Evolutionary conservation across 2,113 vertebrate species (phyloP).

Genomic region (Plecturocebus donacophilus): DNA sequence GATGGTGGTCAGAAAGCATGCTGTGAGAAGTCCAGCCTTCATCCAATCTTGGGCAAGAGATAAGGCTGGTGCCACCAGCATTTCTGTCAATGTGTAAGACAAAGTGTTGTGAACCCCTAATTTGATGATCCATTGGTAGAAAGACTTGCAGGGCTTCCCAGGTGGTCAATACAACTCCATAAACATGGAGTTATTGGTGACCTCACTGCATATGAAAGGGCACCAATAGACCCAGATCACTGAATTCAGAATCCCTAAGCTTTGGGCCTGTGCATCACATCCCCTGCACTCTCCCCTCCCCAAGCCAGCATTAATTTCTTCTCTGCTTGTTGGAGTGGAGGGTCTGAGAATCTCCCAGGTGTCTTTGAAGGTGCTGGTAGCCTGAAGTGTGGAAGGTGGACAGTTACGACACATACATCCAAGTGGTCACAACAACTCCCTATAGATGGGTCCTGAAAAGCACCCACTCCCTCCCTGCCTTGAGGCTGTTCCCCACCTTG

Average conservation of each 20-base stretch:
- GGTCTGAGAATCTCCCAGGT: not conserved
- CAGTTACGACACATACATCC: not conserved
- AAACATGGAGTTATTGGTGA: not conserved
- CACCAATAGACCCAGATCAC: rapidly evolving
- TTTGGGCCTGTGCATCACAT: rapidly evolving
- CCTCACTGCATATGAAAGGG: not conserved
- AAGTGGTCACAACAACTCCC: rapidly evolving
- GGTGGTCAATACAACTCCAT: not conserved
- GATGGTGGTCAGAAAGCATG: rapidly evolving
- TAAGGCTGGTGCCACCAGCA: rapidly evolving
- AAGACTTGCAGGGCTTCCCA: not conserved
- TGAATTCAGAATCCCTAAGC: not conserved
- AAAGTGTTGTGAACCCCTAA: rapidly evolving
- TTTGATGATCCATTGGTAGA: too few relatives aligned
- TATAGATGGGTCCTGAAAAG: not conserved
- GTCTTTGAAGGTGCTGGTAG: not conserved
- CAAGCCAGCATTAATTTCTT: rapidly evolving
- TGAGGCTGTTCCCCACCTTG: rapidly evolving
- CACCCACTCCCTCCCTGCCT: rapidly evolving
- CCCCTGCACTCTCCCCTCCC: rapidly evolving
- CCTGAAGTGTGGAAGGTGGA: not conserved
- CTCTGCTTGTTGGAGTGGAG: too few relatives aligned
- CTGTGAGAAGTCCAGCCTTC: not conserved
- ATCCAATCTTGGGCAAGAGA: not conserved
- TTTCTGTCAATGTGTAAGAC: rapidly evolving